A percentile compares a stretch with the other conserved stretches of the same genome.
These are phyloP conservation scores for Cnemophilus loriae DNA, from an alignment of 2,113 vertebrate species.

Conservation along the genomic window DNA sequence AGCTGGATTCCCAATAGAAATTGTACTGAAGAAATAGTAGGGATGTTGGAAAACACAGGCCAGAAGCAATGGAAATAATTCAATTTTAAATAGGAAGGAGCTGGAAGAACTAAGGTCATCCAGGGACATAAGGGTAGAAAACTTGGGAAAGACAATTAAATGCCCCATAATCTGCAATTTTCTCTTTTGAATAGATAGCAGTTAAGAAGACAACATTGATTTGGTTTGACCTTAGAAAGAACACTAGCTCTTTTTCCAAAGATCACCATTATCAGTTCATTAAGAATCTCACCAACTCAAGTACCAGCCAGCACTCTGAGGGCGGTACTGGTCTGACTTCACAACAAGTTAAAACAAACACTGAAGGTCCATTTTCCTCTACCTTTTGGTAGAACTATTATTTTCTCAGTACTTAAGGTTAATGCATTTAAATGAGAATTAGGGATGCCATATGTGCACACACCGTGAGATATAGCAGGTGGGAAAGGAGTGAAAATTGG, in stretches of 20 bases:
- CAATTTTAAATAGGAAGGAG: neutral
- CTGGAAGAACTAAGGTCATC: neutral
- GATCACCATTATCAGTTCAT: neutral
- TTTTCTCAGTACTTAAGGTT: neutral
- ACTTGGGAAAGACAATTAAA: neutral
- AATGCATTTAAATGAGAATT: neutral
- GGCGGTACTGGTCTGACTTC: neutral
- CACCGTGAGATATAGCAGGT: neutral
- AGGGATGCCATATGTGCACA: neutral
- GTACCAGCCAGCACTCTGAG: neutral
- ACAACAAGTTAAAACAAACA: neutral
- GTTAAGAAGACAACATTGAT: neutral
- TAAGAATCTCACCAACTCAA: neutral
- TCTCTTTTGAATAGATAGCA: neutral
- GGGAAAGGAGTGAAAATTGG: neutral
- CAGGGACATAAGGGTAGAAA: neutral
- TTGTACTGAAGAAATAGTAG: neutral
- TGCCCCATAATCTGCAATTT: neutral
- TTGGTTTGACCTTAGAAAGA: neutral
- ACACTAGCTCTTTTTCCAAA: neutral
- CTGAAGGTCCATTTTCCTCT: neutral
- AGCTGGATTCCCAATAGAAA: neutral
- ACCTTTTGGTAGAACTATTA: neutral
- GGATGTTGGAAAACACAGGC: neutral
- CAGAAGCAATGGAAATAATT: neutral